phyloP scores from a whole-genome alignment of 2,888 invertebrate genomes.

The Willowsia nigromaculata region DNA sequence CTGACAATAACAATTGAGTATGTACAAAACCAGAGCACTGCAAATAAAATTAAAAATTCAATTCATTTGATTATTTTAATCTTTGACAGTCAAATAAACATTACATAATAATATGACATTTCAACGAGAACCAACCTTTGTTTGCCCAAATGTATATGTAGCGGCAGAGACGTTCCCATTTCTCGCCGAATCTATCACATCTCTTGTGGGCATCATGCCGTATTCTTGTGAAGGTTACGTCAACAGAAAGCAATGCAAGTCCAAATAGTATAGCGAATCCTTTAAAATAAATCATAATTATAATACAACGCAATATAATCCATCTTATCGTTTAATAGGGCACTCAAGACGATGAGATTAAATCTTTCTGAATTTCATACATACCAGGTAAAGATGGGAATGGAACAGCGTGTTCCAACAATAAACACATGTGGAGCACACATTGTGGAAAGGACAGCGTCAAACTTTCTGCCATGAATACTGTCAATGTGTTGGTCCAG shows the following conservation, averaged over 20 bases:
- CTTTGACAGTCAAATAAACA: too few species aligned
- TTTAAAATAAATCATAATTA: background rate
- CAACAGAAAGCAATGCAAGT: conserved; percentile 61
- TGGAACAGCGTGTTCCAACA: conserved; percentile 64
- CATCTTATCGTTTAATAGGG: too few species aligned
- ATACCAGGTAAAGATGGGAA: conserved; percentile 71
- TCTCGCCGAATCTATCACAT: conserved; percentile 73
- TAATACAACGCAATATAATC: background rate
- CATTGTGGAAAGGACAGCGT: conserved; percentile 71
- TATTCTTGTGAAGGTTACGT: conserved; percentile 74
- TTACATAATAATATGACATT: too few species aligned
- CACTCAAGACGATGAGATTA: too few species aligned
- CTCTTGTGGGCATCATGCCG: conserved; percentile 73
- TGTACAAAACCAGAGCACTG: conserved; percentile 76
- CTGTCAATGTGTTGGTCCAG: conserved; percentile 65
- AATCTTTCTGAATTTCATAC: too few species aligned
- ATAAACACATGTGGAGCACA: conserved; percentile 67
- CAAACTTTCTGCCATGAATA: conserved; percentile 76
- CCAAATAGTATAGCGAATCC: conserved; percentile 59
- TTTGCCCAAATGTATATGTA: conserved; percentile 72
- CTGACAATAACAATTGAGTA: conserved; percentile 71
- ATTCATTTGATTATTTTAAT: background rate
- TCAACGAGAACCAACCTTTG: conserved; percentile 76
- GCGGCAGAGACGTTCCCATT: conserved; percentile 67
- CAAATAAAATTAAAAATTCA: conserved; percentile 8